Evolutionary conservation across 1,140 invertebrate species (phyloP).

Genomic region (Phortica variegata): DNA sequence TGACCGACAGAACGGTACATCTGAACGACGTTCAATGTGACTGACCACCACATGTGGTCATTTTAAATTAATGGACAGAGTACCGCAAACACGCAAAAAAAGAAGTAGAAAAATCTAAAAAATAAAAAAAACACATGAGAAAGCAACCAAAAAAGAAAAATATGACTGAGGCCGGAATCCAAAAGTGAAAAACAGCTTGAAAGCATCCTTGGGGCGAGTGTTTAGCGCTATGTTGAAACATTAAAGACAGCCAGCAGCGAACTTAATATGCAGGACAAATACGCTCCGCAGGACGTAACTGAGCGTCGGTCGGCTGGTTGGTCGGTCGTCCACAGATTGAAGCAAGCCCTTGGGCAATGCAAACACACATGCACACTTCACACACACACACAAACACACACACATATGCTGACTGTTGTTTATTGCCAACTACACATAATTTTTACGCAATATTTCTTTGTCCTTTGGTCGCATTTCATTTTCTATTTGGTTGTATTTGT

Average conservation of each 20-base stretch:
- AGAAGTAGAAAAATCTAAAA: neutral
- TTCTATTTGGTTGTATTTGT: too few species aligned
- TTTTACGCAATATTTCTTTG: slow-evolving; percentile 10
- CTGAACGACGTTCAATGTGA: too few species aligned
- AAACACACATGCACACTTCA: slow-evolving; percentile 4
- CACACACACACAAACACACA: slow-evolving; percentile 9
- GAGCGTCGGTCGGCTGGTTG: neutral
- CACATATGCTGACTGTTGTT: slow-evolving; percentile 1
- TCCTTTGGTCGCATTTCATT: slow-evolving; percentile 12
- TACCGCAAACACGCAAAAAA: slow-evolving; percentile 1
- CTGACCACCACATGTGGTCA: slow-evolving; percentile 15
- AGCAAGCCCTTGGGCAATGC: too few species aligned
- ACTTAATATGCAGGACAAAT: slow-evolving; percentile 32
- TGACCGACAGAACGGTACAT: too few species aligned
- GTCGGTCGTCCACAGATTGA: too few species aligned
- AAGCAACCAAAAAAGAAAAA: neutral
- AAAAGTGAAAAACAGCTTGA: too few species aligned
- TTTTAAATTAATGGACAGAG: slow-evolving; percentile 5
- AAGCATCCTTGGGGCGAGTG: too few species aligned
- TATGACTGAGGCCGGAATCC: too few species aligned
- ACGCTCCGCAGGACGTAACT: slow-evolving; percentile 18
- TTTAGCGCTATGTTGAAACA: too few species aligned
- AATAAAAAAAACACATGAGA: too few species aligned
- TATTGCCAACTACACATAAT: slow-evolving; percentile 3
- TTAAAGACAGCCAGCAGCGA: slow-evolving; percentile 9